These are phyloP conservation scores for Eupithecia abbreviata DNA, from an alignment of 2,888 invertebrate genomes.

Conservation along the genomic window DNA sequence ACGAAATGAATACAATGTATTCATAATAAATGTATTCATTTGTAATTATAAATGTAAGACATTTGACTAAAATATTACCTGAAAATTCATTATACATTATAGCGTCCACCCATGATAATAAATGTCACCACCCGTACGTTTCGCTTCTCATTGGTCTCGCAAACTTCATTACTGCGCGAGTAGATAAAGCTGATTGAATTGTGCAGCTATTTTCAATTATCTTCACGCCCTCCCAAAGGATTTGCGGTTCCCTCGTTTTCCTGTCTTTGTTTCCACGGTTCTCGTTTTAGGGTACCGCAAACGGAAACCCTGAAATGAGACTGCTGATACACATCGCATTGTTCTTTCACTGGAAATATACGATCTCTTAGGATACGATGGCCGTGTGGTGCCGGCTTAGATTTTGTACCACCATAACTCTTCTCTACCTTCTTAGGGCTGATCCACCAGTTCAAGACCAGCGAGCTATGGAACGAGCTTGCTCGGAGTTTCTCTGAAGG, in stretches of 20 bases:
- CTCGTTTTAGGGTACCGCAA: slow-evolving; percentile 26
- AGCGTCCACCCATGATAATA: background rate
- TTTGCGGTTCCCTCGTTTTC: slow-evolving; percentile 30
- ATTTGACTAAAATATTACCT: too few relatives aligned
- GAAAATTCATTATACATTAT: background rate
- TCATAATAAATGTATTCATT: too few relatives aligned
- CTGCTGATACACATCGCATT: background rate
- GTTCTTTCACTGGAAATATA: slow-evolving; percentile 2
- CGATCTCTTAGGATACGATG: background rate
- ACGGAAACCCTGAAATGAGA: slow-evolving; percentile 1
- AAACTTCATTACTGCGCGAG: slow-evolving; percentile 34
- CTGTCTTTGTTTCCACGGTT: slow-evolving; percentile 31
- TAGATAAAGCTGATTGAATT: slow-evolving; percentile 50
- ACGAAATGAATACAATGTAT: too few relatives aligned
- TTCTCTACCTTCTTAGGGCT: background rate
- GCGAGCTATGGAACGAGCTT: too few relatives aligned
- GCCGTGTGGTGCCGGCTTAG: background rate
- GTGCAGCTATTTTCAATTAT: slow-evolving; percentile 63
- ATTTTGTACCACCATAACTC: background rate
- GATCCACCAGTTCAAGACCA: too few relatives aligned
- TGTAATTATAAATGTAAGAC: too few relatives aligned
- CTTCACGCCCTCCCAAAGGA: slow-evolving; percentile 33
- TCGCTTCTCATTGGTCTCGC: slow-evolving; percentile 5
- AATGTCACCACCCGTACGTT: background rate
- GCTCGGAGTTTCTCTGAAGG: too few relatives aligned